phyloP scores from a whole-genome alignment of 2,113 vertebrate genomes.

The Dromaius novaehollandiae region DNA sequence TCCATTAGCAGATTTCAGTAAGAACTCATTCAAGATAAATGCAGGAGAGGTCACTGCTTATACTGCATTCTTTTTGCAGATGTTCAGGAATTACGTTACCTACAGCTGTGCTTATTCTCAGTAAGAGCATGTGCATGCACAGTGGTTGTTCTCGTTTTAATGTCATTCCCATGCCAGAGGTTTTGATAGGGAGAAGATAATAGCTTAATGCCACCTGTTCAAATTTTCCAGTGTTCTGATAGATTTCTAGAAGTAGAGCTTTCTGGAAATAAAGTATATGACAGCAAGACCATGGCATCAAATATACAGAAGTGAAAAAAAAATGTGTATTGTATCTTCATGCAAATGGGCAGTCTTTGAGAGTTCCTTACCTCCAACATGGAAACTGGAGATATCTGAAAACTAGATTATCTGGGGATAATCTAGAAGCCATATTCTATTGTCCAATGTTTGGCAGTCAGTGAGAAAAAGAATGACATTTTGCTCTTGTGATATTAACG shows the following conservation, averaged over 20 bases:
- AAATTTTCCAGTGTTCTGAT: not conserved
- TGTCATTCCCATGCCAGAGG: not conserved
- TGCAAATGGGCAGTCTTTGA: not conserved
- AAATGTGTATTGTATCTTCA: not conserved
- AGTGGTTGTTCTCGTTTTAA: slow-evolving; percentile 12
- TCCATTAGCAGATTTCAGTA: slow-evolving; percentile 73
- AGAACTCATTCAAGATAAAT: slow-evolving; percentile 59
- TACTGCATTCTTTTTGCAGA: slow-evolving; percentile 31
- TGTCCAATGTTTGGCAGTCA: not conserved
- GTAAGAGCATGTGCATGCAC: not conserved
- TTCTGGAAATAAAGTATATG: not conserved
- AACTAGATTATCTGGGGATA: not conserved
- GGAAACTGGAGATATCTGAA: not conserved
- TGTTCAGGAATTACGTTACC: slow-evolving; percentile 44
- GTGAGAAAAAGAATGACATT: not conserved
- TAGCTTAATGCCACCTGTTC: not conserved
- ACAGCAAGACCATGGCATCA: not conserved
- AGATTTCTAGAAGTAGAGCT: not conserved
- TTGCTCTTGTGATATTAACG: not conserved
- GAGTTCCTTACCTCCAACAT: not conserved
- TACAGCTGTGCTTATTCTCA: slow-evolving; percentile 27
- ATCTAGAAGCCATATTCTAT: not conserved
- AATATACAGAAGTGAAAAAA: not conserved
- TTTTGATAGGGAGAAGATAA: not conserved
- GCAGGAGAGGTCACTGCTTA: slow-evolving; percentile 57